Evolutionary conservation across 2,113 vertebrate genomes (phyloP).

Genomic region (Austrofundulus limnaeus): DNA sequence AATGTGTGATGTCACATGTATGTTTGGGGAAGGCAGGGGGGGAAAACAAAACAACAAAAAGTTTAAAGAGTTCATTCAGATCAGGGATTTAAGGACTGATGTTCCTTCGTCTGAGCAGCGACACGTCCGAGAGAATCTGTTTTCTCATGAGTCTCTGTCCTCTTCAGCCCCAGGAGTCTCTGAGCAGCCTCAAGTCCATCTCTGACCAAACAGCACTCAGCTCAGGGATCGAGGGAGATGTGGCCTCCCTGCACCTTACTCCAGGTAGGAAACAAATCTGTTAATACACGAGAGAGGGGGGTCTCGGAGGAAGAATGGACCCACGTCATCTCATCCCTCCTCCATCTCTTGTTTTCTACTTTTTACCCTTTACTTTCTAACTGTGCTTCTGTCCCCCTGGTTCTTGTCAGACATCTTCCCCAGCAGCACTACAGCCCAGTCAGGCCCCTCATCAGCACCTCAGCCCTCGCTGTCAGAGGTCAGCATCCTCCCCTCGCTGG

Average conservation of each 20-base stretch:
- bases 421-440: conserved; percentile 76
- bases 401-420: conserved; percentile 78
- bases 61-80: neutral
- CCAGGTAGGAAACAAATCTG: conserved; percentile 72
- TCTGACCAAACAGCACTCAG: conserved; percentile 86
- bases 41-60: conserved; percentile 5
- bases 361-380: no score
- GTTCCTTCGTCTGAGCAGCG: neutral
- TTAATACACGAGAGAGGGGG: conserved; percentile 18
- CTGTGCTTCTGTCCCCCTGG: neutral
- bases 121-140: conserved; percentile 1
- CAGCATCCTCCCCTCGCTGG: conserved; percentile 87
- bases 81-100: neutral
- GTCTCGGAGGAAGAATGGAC: no score
- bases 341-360: neutral
- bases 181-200: conserved; percentile 89
- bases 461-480: conserved; percentile 86
- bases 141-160: conserved; percentile 46
- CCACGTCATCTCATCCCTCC: neutral
- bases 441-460: conserved; percentile 71
- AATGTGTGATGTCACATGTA: neutral
- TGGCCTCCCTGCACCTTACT: conserved; percentile 84
- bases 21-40: neutral
- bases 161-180: conserved; percentile 82
- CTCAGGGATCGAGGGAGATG: conserved; percentile 87